Conservation (phyloP, 2,113 vertebrate genomes). For the Psephotus haematonotus region DNA sequence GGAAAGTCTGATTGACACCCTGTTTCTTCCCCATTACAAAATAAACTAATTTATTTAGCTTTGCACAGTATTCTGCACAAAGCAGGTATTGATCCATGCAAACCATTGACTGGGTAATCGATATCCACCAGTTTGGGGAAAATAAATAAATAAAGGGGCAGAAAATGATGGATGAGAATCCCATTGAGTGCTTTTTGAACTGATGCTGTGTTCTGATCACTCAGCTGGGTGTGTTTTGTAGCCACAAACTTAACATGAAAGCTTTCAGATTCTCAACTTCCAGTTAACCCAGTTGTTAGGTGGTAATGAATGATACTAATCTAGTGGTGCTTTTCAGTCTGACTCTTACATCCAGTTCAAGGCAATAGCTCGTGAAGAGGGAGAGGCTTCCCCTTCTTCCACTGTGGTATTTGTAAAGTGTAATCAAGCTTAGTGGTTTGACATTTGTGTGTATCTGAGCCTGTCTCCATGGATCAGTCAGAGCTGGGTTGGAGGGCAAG, state of each 20-base stretch:
- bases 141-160: conserved; percentile 47
- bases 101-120: conserved; percentile 66
- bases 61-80: conserved; percentile 62
- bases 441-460: not conserved
- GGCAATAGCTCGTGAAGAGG: not conserved
- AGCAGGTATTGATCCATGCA: conserved; percentile 71
- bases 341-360: not conserved
- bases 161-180: conserved; percentile 71
- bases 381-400: not conserved
- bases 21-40: conserved; percentile 65
- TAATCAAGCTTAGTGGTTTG: conserved; percentile 22
- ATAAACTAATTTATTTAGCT: conserved; percentile 75
- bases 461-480: not conserved
- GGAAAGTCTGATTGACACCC: conserved; percentile 57
- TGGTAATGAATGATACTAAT: not conserved
- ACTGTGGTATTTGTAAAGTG: not conserved
- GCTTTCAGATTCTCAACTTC: conserved; percentile 17
- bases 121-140: conserved; percentile 64
- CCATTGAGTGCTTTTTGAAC: conserved; percentile 32
- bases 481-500: not conserved
- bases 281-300: not conserved
- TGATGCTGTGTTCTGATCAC: conserved; percentile 32
- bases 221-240: conserved; percentile 4
- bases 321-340: not conserved
- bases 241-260: not conserved